phyloP scores from a whole-genome alignment of 2,888 invertebrate genomes.

The Trilocha varians region DNA sequence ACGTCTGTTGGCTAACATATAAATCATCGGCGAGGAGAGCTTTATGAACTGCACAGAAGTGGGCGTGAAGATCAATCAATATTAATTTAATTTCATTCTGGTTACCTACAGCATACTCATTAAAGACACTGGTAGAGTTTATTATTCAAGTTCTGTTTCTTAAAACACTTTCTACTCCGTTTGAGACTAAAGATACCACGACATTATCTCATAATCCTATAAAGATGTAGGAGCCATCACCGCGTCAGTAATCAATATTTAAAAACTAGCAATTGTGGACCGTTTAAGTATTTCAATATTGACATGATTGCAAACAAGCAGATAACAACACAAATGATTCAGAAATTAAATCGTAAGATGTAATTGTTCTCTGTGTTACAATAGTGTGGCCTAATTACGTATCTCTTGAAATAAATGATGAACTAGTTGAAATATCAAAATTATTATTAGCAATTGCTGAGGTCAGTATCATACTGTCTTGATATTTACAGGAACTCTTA shows the following conservation, averaged over 20 bases:
- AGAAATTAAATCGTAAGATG: background rate
- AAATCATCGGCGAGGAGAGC: constrained; percentile 21
- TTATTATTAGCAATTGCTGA: no score
- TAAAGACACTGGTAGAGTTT: background rate
- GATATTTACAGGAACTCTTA: no score
- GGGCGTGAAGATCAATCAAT: constrained; percentile 36
- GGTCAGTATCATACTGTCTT: no score
- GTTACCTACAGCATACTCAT: background rate
- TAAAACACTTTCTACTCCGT: no score
- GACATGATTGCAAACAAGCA: constrained; percentile 3
- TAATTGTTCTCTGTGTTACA: background rate
- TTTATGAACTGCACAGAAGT: constrained; percentile 32
- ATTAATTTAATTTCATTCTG: constrained; percentile 24
- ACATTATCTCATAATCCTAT: no score
- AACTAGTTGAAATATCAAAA: no score
- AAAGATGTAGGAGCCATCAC: no score
- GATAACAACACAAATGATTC: background rate
- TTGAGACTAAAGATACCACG: no score
- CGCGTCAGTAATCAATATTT: background rate
- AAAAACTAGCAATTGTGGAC: background rate
- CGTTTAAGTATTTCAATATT: background rate
- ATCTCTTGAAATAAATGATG: background rate
- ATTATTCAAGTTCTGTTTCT: background rate
- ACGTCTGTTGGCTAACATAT: constrained; percentile 17
- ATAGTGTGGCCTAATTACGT: background rate